phyloP scores from a whole-genome alignment of 2,113 vertebrate species.

The Oryzias melastigma region DNA sequence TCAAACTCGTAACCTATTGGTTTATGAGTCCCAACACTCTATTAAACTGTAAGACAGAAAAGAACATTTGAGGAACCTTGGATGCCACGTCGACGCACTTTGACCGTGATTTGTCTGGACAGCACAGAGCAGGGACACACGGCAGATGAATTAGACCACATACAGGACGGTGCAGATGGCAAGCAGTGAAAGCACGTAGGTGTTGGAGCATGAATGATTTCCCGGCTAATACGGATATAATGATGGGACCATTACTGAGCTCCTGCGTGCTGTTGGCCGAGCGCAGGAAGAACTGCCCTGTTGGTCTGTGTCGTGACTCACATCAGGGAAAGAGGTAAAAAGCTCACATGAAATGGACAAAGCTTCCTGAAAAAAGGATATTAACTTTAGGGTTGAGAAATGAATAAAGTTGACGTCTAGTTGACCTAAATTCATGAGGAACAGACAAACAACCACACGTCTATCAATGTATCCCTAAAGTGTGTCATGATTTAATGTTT shows the following conservation, averaged over 20 bases:
- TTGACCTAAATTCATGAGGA: conserved; percentile 50
- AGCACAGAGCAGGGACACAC: conserved; percentile 14
- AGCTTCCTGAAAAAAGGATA: conserved; percentile 33
- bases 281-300: conserved; percentile 16
- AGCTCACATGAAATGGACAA: conserved; percentile 36
- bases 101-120: conserved; percentile 47
- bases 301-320: conserved; percentile 57
- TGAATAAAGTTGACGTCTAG: conserved; percentile 37
- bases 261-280: conserved; percentile 10
- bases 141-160: conserved; percentile 26
- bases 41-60: not conserved
- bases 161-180: conserved; percentile 22
- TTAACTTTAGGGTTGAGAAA: conserved; percentile 40
- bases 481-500: conserved; percentile 3
- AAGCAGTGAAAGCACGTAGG: conserved; percentile 38
- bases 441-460: conserved; percentile 16
- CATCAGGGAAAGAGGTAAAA: conserved; percentile 39
- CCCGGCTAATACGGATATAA: conserved; percentile 66
- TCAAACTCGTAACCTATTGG: no score
- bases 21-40: no score
- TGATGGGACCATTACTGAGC: conserved; percentile 44
- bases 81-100: conserved; percentile 12
- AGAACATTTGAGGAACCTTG: conserved; percentile 23
- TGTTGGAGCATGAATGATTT: conserved; percentile 67
- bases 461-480: conserved; percentile 33